Conservation (phyloP, 1,140 invertebrate genomes). For the Hylyphantes graminicola region DNA sequence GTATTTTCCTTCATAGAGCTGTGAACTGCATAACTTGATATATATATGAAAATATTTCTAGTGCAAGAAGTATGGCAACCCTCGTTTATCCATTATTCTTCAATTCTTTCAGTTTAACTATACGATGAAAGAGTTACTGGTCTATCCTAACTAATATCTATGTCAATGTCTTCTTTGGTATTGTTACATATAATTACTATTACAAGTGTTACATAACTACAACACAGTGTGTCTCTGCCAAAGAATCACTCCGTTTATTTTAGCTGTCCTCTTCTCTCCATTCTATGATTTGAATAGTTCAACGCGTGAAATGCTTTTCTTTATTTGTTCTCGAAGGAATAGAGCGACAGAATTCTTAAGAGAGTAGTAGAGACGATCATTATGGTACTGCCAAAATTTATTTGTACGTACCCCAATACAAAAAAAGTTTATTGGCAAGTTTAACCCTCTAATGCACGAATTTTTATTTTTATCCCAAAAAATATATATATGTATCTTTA, state of each 20-base stretch:
- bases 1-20: background rate
- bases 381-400: background rate
- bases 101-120: conserved; percentile 31
- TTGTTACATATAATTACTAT: conserved; percentile 1
- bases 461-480: too few species aligned
- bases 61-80: conserved; percentile 25
- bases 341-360: background rate
- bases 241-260: conserved; percentile 13
- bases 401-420: background rate
- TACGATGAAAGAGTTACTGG: conserved; percentile 13
- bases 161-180: conserved; percentile 30
- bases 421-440: background rate
- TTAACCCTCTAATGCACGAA: too few species aligned
- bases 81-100: conserved; percentile 19
- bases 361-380: too few species aligned
- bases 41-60: background rate
- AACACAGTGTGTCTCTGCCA: conserved; percentile 12
- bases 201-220: conserved; percentile 32
- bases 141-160: conserved; percentile 20
- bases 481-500: too few species aligned
- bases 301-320: conserved; percentile 12
- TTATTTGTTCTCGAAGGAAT: conserved; percentile 1
- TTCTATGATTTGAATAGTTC: conserved; percentile 11
- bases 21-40: background rate
- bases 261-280: conserved; percentile 33